Base-by-base conservation (phyloP, 2,888 invertebrate genomes). In the Aromia moschata region DNA sequence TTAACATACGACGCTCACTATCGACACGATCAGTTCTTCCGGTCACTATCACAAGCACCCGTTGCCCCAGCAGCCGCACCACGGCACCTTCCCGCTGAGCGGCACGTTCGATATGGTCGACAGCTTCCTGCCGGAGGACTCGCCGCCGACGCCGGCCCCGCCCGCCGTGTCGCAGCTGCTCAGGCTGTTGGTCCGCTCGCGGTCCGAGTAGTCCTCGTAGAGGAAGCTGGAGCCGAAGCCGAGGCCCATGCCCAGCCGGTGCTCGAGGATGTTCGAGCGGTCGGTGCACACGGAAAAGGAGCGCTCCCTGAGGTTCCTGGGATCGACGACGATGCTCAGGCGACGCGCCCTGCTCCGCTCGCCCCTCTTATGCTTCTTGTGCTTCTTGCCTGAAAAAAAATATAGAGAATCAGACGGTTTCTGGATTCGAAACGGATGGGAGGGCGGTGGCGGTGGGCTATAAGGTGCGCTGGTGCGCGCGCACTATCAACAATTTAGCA, bases 21-120 rank as follows among this genome's bases (percentile, higher is more conserved):
- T n/a, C n/a, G n/a, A n/a, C n/a, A n/a, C n/a, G n/a, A n/a, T n/a
- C n/a, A n/a, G 33, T 33, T 11, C n/a, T 33, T 2, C 33, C 10
- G 33, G 25, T 9, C 25, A 33, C 10, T 18, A 46, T 73, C 67
- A 70, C 62, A 73, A 63, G 77, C 92, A 92, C 0, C 92, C 91
- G 65, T 91, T 91, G 0, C 92, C 92, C 92, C 92, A 92, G 69
- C 92, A 92, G 0, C 90, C 92, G 73, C 92, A 92, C 92, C 92
- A 92, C 0, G 92, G 92, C 67, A 92, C 88, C 70, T 87, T 89
- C 9, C 85, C 88, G 44, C 83, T 84, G 47, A 82, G 79, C 36
- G 84, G 82, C 1, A 85, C 83, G 0, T 74, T 84, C 0, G 90
- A 89, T 38, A 88, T 84, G 49, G 86, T 86, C 56, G 89, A 85